Conservation (phyloP, 1,140 invertebrate species). For the Drosophila ficusphila region DNA sequence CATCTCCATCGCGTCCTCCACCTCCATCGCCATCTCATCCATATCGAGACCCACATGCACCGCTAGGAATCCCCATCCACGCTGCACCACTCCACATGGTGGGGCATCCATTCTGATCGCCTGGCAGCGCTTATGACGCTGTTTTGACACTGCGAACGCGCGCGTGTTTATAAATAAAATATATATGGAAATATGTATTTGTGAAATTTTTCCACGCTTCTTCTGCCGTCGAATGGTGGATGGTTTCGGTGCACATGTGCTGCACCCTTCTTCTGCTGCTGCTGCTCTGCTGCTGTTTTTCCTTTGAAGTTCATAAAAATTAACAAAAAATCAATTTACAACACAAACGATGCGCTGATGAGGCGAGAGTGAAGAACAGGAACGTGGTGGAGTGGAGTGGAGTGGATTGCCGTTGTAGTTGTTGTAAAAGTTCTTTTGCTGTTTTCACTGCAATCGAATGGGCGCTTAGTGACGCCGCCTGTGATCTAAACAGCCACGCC, state of each 20-base stretch:
- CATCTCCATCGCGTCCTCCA: background rate
- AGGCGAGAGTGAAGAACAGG: conserved; percentile 34
- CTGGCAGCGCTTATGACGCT: conserved; percentile 60
- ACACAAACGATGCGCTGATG: conserved; percentile 75
- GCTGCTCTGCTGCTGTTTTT: conserved; percentile 12
- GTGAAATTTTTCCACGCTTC: conserved; percentile 69
- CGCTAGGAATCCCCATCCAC: no score
- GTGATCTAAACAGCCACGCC: conserved; percentile 64
- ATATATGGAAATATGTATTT: conserved; percentile 59
- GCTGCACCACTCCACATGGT: background rate
- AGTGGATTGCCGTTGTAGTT: conserved; percentile 22
- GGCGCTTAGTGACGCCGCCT: conserved; percentile 53
- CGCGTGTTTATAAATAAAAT: conserved; percentile 79
- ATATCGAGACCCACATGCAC: background rate
- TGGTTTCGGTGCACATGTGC: conserved; percentile 49
- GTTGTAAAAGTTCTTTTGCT: no score
- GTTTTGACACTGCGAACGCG: conserved; percentile 77
- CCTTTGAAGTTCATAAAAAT: conserved; percentile 80
- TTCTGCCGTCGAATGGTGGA: conserved; percentile 4
- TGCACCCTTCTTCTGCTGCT: conserved; percentile 53
- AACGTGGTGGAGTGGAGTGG: conserved; percentile 2
- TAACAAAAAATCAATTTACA: conserved; percentile 79
- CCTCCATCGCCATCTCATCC: background rate
- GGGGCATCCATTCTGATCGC: conserved; percentile 15
- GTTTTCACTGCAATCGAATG: conserved; percentile 69